Evolutionary conservation across 2,888 invertebrate species (phyloP).

Genomic region (Limnephilus marmoratus): DNA sequence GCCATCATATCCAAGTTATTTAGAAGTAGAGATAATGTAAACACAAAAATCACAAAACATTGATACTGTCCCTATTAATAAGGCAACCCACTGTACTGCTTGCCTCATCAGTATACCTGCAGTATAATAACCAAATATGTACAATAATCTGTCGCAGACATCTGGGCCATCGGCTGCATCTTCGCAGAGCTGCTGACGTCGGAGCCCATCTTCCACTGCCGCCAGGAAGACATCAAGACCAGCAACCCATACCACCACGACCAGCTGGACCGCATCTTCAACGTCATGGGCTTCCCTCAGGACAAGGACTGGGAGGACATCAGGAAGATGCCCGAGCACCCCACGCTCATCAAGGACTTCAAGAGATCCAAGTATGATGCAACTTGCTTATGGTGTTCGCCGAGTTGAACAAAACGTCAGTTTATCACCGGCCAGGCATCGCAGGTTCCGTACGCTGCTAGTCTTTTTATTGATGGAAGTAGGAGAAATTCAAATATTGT

Average conservation of each 20-base stretch:
- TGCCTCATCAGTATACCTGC: too few relatives aligned
- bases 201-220: slow-evolving; percentile 99
- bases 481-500: too few relatives aligned
- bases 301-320: slow-evolving; percentile 99
- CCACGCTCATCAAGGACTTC: slow-evolving; percentile 95
- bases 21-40: too few relatives aligned
- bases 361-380: slow-evolving; percentile 90
- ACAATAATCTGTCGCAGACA: slow-evolving; percentile 80
- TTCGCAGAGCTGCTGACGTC: slow-evolving; percentile 99
- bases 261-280: slow-evolving; percentile 98
- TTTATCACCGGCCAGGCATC: too few relatives aligned
- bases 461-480: too few relatives aligned
- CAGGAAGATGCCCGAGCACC: slow-evolving; percentile 99
- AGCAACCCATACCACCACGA: slow-evolving; percentile 99
- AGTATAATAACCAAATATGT: too few relatives aligned
- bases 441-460: too few relatives aligned
- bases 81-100: too few relatives aligned
- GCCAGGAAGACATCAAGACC: slow-evolving; percentile 99
- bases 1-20: too few relatives aligned
- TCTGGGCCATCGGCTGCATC: slow-evolving; percentile 99
- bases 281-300: slow-evolving; percentile 99
- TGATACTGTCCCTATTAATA: too few relatives aligned
- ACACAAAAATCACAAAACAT: too few relatives aligned
- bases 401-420: slow-evolving; percentile 68
- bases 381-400: neutral